Evolutionary conservation across 2,888 invertebrate genomes (phyloP).

Genomic region (Molorchus minor): DNA sequence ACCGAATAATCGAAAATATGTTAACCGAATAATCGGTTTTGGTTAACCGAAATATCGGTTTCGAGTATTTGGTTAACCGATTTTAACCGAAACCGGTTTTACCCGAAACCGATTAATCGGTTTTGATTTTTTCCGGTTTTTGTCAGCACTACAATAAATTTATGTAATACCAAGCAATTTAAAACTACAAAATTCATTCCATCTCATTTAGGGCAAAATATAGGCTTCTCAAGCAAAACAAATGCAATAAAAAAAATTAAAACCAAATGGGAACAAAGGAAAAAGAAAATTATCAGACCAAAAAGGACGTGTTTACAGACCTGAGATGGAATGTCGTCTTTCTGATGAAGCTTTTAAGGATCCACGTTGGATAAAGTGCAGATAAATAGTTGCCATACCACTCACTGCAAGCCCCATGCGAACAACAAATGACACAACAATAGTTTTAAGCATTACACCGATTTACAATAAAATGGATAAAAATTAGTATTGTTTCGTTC

Average conservation of each 20-base stretch:
- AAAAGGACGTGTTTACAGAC: constrained; percentile 49
- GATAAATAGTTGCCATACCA: constrained; percentile 54
- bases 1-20: too few relatives aligned
- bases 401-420: constrained; percentile 54
- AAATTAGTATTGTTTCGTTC: constrained; percentile 3
- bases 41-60: too few relatives aligned
- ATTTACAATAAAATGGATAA: constrained; percentile 16
- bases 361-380: constrained; percentile 50
- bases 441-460: too few relatives aligned
- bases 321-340: constrained; percentile 61
- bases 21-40: too few relatives aligned
- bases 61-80: too few relatives aligned
- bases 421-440: constrained; percentile 44
- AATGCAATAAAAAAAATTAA: not conserved
- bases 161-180: too few relatives aligned
- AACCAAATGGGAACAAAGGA: constrained; percentile 23
- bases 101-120: too few relatives aligned
- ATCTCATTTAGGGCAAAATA: too few relatives aligned
- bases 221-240: not conserved
- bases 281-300: not conserved
- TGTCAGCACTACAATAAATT: too few relatives aligned
- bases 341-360: constrained; percentile 42
- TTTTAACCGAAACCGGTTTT: too few relatives aligned
- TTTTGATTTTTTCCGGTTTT: too few relatives aligned
- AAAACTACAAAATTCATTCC: too few relatives aligned